Percentiles rank a stretch among this genome's conserved stretches.
These are phyloP conservation scores for Andrena bucephala DNA, from an alignment of 2,888 invertebrate species.

Conservation along the genomic window DNA sequence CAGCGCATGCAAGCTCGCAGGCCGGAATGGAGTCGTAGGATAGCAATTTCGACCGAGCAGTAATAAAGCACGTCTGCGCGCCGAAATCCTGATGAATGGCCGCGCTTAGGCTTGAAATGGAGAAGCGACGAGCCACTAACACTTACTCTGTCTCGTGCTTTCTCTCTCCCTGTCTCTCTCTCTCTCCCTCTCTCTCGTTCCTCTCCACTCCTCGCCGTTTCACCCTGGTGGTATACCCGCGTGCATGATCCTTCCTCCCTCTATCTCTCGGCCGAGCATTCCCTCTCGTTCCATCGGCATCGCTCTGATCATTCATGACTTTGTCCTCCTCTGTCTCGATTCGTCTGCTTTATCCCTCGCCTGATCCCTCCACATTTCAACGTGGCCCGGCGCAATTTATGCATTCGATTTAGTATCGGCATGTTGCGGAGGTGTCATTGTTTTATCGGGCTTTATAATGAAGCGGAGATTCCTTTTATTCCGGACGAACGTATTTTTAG, in stretches of 20 bases:
- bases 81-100: constrained; percentile 85
- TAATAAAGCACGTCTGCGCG: constrained; percentile 85
- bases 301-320: constrained; percentile 65
- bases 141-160: constrained; percentile 78
- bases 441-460: constrained; percentile 61
- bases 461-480: constrained; percentile 8
- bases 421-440: constrained; percentile 70
- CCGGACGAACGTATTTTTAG: not conserved
- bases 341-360: constrained; percentile 59
- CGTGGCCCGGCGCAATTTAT: constrained; percentile 56
- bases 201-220: constrained; percentile 60
- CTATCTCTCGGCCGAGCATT: constrained; percentile 54
- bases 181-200: constrained; percentile 56
- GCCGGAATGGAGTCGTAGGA: constrained; percentile 85
- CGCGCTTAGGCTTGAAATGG: constrained; percentile 85
- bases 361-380: constrained; percentile 62
- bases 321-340: constrained; percentile 59
- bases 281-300: constrained; percentile 40
- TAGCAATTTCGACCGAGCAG: constrained; percentile 85
- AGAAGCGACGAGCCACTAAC: constrained; percentile 84
- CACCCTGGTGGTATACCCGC: constrained; percentile 37
- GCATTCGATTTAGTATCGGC: constrained; percentile 62
- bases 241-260: constrained; percentile 45
- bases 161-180: constrained; percentile 49
- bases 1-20: constrained; percentile 75